Evolutionary conservation across 1,140 invertebrate species (phyloP), one percentile per base, ranked within the genome.

Genomic region (Drosophila tani): DNA sequence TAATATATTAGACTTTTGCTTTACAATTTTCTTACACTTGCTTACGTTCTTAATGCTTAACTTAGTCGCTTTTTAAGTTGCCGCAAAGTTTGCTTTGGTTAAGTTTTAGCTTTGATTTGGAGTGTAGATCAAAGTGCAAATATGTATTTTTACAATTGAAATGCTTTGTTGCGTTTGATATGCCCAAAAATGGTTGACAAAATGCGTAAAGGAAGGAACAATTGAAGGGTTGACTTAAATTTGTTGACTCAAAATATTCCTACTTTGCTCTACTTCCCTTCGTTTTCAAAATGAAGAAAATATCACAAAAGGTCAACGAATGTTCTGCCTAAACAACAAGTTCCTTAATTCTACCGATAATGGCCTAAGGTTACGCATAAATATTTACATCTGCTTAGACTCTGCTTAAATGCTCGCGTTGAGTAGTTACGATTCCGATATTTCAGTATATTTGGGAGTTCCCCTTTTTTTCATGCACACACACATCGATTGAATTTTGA

Each of bases 81-180:
- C 38, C 32, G 29, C 40, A 73, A 51, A 50, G 53, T 55, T 68
- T 27, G 17, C 29, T 38, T 77, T 35, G 56, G 27, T 40, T 46
- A 49, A 32, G 49, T 47, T 64, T 66, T 53, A 65, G 78, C 49
- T 32, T 47, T 57, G 45, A 57, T 77, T 76, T 79, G 45, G 53
- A 74, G 63, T 64, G 49, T 65, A 70, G 56, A 53, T 70, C 47
- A 32, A 66, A 66, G 70, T 40, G 46, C 63, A 50, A 66, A 71
- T 74, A 66, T 77, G 67, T 66, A 50, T 53, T 86, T 81, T 64
- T 84, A 87, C 85, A 88, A 81, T 87, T 80, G 83, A 87, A 87
- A 87, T 83, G 66, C 71, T 62, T 56, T 50, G 57, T 67, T 65
- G 47, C 69, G 70, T 59, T 75, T 88, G 81, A 84, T 88, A 87